A percentile compares a stretch with the other conserved stretches of the same genome.
phyloP scores from a whole-genome alignment of 92 coral and sea anemone species.

The Isaurus tuberculatus region DNA sequence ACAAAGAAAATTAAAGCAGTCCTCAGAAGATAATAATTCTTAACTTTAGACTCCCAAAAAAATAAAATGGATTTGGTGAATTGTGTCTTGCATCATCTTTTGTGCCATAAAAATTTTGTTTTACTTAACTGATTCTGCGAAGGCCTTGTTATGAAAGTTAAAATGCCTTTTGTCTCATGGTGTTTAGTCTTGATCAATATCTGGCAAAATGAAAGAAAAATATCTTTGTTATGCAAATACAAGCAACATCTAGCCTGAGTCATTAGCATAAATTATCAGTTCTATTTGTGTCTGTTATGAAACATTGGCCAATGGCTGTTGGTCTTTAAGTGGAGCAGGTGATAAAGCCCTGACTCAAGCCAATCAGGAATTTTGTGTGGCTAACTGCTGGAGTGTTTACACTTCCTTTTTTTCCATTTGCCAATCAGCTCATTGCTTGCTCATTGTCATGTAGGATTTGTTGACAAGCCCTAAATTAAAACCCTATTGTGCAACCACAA shows the following conservation, averaged over 20 bases:
- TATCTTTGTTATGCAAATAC: slow-evolving; percentile 81
- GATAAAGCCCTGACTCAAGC: slow-evolving; percentile 61
- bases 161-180: slow-evolving; percentile 43
- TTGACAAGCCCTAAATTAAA: slow-evolving; percentile 94
- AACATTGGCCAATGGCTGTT: slow-evolving; percentile 65
- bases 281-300: slow-evolving; percentile 65
- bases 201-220: slow-evolving; percentile 34
- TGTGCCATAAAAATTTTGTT: slow-evolving; percentile 16
- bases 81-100: not conserved
- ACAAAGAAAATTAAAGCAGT: not conserved
- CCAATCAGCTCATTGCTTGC: slow-evolving; percentile 76
- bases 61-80: not conserved
- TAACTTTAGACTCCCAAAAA: not conserved
- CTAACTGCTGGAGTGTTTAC: slow-evolving; percentile 62
- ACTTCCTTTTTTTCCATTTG: slow-evolving; percentile 56
- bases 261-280: slow-evolving; percentile 77
- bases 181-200: slow-evolving; percentile 44
- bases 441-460: slow-evolving; percentile 78
- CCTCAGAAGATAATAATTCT: not conserved
- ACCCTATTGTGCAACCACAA: slow-evolving; percentile 82
- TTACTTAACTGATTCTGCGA: slow-evolving; percentile 21
- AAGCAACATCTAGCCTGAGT: slow-evolving; percentile 66
- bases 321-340: slow-evolving; percentile 74
- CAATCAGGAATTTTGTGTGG: slow-evolving; percentile 69
- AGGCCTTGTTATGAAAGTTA: slow-evolving; percentile 32